Percentiles rank a stretch among this genome's conserved stretches.
phyloP scores from a whole-genome alignment of 2,888 invertebrate species.

The Dorcus hopei region DNA sequence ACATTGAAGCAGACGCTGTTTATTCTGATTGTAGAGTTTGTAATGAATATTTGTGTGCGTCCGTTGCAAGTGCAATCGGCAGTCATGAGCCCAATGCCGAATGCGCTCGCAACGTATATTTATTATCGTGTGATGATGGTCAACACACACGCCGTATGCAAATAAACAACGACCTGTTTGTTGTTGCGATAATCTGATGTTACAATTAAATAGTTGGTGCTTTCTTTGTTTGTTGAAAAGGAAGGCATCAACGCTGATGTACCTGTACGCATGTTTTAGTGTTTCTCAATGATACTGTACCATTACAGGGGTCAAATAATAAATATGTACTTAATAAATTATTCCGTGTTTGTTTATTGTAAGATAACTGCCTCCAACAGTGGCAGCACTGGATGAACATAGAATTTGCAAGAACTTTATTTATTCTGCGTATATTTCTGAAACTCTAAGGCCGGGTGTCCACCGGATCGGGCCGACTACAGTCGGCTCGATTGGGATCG shows the following conservation, averaged over 20 bases:
- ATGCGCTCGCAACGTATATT: conserved; percentile 3
- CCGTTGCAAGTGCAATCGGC: conserved; percentile 6
- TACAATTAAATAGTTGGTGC: not conserved
- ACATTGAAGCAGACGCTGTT: not conserved
- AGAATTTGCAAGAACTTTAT: too few relatives aligned
- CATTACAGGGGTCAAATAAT: not conserved
- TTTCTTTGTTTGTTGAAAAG: not conserved
- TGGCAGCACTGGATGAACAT: too few relatives aligned
- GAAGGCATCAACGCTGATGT: not conserved
- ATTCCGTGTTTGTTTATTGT: too few relatives aligned
- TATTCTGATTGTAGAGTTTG: not conserved
- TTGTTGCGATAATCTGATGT: not conserved
- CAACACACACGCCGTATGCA: not conserved
- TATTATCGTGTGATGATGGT: not conserved
- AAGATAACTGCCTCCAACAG: too few relatives aligned
- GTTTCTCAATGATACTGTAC: not conserved
- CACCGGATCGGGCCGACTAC: too few relatives aligned
- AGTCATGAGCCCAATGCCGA: not conserved
- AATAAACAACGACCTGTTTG: not conserved
- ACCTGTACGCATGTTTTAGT: conserved; percentile 1
- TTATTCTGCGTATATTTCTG: too few relatives aligned
- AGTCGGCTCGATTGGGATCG: too few relatives aligned
- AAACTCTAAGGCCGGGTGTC: too few relatives aligned
- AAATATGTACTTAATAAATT: not conserved
- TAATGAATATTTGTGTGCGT: too few relatives aligned